These are phyloP conservation scores for Drosophila gaucha DNA, from an alignment of 2,888 invertebrate genomes.

Conservation along the genomic window DNA sequence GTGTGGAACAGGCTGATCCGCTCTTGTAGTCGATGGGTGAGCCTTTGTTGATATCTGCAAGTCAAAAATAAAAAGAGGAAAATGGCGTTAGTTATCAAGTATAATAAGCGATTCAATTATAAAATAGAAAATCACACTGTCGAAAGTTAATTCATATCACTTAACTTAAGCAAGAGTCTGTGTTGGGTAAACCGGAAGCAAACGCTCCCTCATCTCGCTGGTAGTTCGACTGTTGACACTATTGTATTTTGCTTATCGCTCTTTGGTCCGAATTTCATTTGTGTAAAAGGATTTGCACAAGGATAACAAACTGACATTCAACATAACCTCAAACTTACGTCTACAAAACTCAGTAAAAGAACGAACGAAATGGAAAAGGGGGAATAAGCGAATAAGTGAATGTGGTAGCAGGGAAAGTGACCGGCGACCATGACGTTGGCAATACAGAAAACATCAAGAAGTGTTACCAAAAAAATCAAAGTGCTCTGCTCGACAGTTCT, in stretches of 20 bases:
- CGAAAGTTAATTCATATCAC: conserved; percentile 39
- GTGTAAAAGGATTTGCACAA: conserved; percentile 82
- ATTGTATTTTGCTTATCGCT: conserved; percentile 77
- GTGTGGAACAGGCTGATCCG: conserved; percentile 93
- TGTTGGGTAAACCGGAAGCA: conserved; percentile 9
- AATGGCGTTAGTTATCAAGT: conserved; percentile 23
- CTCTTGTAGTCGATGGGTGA: conserved; percentile 95
- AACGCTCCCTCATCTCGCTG: neutral
- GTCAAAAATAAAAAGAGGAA: conserved; percentile 73
- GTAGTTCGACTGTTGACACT: conserved; percentile 33
- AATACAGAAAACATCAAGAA: conserved; percentile 42
- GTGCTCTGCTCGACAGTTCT: neutral
- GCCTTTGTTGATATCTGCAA: conserved; percentile 95
- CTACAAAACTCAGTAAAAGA: conserved; percentile 46
- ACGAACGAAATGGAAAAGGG: conserved; percentile 31
- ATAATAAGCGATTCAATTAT: no score
- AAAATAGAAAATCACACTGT: no score
- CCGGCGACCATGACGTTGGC: conserved; percentile 70
- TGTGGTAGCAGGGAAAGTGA: conserved; percentile 69
- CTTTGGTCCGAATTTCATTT: conserved; percentile 81
- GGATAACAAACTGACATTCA: conserved; percentile 82
- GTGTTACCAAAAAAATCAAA: conserved; percentile 19
- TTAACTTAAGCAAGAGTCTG: conserved; percentile 62
- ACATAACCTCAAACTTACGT: conserved; percentile 81
- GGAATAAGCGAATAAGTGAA: conserved; percentile 31